These are phyloP conservation scores for Oenanthe oenanthe DNA, from an alignment of 2,113 vertebrate species.

Conservation along the genomic window DNA sequence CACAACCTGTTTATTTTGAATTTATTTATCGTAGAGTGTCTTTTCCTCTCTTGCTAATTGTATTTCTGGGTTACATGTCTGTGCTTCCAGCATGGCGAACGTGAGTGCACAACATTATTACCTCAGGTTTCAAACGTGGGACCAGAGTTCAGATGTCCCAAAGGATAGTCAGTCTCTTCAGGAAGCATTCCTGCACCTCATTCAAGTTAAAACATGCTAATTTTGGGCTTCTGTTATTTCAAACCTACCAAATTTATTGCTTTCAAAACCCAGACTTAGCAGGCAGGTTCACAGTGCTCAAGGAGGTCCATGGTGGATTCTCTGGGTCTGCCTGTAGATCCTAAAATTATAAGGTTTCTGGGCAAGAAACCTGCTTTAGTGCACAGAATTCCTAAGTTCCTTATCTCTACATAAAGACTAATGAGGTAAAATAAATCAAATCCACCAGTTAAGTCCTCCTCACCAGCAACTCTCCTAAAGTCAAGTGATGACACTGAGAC, in stretches of 20 bases:
- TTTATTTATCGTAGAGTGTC: neutral
- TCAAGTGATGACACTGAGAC: neutral
- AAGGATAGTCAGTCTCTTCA: neutral
- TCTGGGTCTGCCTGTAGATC: neutral
- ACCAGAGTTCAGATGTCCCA: neutral
- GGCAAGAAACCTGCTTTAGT: neutral
- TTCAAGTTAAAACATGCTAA: neutral
- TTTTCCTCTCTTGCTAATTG: neutral
- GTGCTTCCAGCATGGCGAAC: neutral
- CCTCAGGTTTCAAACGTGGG: neutral
- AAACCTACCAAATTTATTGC: neutral
- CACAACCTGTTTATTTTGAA: neutral
- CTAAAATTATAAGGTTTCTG: neutral
- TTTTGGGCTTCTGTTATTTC: conserved; percentile 12
- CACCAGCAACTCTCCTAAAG: neutral
- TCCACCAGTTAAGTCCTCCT: neutral
- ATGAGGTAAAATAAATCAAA: neutral
- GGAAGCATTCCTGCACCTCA: neutral
- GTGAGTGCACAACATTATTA: neutral
- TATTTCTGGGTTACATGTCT: neutral
- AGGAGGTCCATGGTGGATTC: neutral
- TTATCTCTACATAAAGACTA: neutral
- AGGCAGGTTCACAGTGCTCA: neutral
- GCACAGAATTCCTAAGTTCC: neutral
- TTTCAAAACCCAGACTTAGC: neutral